Conservation (phyloP, 2,797 vertebrate species). For the Falco berigora region DNA sequence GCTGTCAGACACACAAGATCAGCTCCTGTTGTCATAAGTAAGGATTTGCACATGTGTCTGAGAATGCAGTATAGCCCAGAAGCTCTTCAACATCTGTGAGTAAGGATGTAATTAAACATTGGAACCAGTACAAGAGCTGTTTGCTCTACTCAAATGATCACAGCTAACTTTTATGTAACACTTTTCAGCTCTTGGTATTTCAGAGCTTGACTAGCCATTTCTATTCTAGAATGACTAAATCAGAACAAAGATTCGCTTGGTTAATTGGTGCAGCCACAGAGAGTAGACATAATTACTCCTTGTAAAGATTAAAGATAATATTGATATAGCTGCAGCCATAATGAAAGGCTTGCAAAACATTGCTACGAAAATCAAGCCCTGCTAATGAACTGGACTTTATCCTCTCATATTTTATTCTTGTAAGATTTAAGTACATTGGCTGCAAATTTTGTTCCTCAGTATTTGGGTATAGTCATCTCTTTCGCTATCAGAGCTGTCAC, state of each 20-base stretch:
- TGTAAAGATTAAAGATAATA: background rate
- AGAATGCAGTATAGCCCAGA: background rate
- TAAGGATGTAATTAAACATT: slow-evolving; percentile 15
- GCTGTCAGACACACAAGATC: background rate
- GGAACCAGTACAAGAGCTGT: slow-evolving; percentile 10
- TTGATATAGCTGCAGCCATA: background rate
- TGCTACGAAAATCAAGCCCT: background rate
- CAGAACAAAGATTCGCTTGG: background rate
- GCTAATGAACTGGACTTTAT: background rate
- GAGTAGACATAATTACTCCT: background rate
- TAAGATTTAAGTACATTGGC: background rate
- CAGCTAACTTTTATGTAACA: background rate
- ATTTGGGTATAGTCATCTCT: background rate
- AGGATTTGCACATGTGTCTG: slow-evolving; percentile 6
- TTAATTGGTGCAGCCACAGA: background rate
- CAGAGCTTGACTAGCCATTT: background rate
- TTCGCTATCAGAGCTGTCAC: background rate
- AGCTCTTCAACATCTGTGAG: slow-evolving; percentile 7
- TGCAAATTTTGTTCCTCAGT: background rate
- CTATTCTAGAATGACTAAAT: background rate
- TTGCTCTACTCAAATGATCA: background rate
- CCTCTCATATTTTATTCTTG: background rate
- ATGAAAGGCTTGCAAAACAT: background rate
- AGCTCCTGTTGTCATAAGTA: background rate
- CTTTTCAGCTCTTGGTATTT: background rate